Evolutionary conservation across 2,888 invertebrate species (phyloP).

Genomic region (Helicoverpa assulta): DNA sequence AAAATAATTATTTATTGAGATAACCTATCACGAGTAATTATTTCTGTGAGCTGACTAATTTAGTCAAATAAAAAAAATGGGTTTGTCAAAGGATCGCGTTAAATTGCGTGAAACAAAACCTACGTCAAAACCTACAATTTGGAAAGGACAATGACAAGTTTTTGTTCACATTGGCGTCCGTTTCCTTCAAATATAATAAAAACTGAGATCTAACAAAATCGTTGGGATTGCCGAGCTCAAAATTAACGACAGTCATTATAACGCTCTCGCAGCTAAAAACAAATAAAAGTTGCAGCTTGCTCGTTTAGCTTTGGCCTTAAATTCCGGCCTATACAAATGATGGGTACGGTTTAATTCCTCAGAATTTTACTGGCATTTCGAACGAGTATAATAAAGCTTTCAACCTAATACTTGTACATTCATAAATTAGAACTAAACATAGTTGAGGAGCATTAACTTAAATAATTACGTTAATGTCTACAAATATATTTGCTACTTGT

Average conservation of each 20-base stretch:
- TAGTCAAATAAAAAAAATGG: conserved; percentile 19
- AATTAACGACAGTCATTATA: conserved; percentile 76
- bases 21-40: conserved; percentile 2
- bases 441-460: conserved; percentile 42
- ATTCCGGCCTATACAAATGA: conserved; percentile 58
- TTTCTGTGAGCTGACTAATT: conserved; percentile 5
- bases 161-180: conserved; percentile 62
- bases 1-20: conserved; percentile 27
- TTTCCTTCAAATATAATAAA: conserved; percentile 67
- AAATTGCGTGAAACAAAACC: conserved; percentile 23
- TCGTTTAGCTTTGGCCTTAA: conserved; percentile 58
- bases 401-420: conserved; percentile 50
- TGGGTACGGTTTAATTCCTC: conserved; percentile 45
- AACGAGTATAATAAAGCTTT: conserved; percentile 46
- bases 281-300: conserved; percentile 72
- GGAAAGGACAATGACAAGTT: conserved; percentile 48
- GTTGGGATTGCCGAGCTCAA: conserved; percentile 70
- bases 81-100: background rate
- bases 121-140: conserved; percentile 29
- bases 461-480: conserved; percentile 57
- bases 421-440: conserved; percentile 58
- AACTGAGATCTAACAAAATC: conserved; percentile 70
- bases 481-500: conserved; percentile 48
- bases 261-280: conserved; percentile 68
- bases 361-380: conserved; percentile 46